Conservation (phyloP, 2,797 vertebrate species). For the Alectoris magna region DNA sequence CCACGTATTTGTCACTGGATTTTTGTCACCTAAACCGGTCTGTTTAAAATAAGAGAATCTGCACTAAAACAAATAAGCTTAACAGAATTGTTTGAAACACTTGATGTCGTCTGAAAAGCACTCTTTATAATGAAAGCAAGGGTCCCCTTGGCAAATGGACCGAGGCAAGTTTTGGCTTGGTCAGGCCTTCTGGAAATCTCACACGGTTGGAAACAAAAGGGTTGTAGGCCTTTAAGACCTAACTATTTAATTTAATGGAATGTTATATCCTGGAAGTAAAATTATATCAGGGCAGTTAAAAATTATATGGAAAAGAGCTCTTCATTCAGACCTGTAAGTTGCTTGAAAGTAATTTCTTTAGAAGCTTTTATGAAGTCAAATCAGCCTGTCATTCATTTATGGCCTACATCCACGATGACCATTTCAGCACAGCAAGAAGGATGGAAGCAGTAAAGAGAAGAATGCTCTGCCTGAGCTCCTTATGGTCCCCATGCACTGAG, state of each 20-base stretch:
- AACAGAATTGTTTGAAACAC: conserved; percentile 28
- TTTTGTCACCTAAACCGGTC: conserved; percentile 4
- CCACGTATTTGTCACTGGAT: conserved; percentile 35
- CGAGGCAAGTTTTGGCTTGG: conserved; percentile 24
- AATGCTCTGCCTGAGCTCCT: background rate
- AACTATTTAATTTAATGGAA: conserved; percentile 40
- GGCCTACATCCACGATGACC: rapidly evolving
- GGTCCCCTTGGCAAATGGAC: conserved; percentile 21
- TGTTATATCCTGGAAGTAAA: conserved; percentile 53
- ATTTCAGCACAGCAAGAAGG: background rate
- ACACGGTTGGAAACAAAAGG: conserved; percentile 27
- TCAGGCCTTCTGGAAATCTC: conserved; percentile 21
- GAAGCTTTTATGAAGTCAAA: conserved; percentile 28
- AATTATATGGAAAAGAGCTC: conserved; percentile 38
- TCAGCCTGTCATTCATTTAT: background rate
- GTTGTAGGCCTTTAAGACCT: conserved; percentile 9
- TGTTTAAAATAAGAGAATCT: conserved; percentile 47
- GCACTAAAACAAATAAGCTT: conserved; percentile 46
- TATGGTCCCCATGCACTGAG: background rate
- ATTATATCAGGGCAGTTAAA: conserved; percentile 43
- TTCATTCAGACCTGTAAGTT: conserved; percentile 11
- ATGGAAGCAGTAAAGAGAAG: background rate
- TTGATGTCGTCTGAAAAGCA: conserved; percentile 25
- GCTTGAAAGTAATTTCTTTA: conserved; percentile 24
- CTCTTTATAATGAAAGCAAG: conserved; percentile 32